A percentile compares a stretch with the other conserved stretches of the same genome.
Conservation (phyloP, 2,797 vertebrate species). For the Chelidonichthys spinosus region DNA sequence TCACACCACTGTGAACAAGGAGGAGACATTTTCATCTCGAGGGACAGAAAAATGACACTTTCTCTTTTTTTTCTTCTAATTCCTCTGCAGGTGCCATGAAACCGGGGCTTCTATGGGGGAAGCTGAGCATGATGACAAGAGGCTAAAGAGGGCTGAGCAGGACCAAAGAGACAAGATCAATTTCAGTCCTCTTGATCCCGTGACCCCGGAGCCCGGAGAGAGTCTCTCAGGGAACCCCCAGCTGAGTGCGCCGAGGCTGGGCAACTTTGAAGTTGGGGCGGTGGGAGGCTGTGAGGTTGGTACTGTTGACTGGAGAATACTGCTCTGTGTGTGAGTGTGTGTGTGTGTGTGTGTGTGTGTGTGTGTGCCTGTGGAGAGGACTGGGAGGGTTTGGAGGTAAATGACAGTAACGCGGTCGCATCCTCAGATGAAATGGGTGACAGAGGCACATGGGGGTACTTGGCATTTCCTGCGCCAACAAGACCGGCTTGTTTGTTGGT, state of each 20-base stretch:
- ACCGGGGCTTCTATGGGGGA: conserved; percentile 37
- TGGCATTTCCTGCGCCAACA: conserved; percentile 98
- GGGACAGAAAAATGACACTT: conserved; percentile 42
- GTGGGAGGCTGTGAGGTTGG: conserved; percentile 59
- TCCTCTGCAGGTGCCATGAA: conserved; percentile 58
- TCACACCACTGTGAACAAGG: conserved; percentile 37
- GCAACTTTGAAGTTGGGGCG: conserved; percentile 78
- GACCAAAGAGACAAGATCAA: conserved; percentile 77
- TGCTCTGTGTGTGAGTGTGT: conserved; percentile 35
- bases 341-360: conserved; percentile 17
- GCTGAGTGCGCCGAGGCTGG: conserved; percentile 58
- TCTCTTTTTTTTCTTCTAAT: conserved; percentile 7
- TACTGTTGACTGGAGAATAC: conserved; percentile 59
- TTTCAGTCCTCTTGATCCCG: conserved; percentile 83
- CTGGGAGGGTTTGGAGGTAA: conserved; percentile 75
- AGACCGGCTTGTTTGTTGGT: conserved; percentile 98
- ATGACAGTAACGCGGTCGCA: conserved; percentile 80
- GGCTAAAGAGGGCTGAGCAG: conserved; percentile 73
- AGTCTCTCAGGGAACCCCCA: conserved; percentile 75
- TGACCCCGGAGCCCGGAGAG: conserved; percentile 71
- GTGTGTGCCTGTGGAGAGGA: conserved; percentile 71
- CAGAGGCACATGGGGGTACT: conserved; percentile 86
- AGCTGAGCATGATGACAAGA: conserved; percentile 64
- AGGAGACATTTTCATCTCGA: conserved; percentile 44
- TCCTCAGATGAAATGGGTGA: conserved; percentile 92